Conservation (phyloP, 2,888 invertebrate species). For the Eucera pruinosa region DNA sequence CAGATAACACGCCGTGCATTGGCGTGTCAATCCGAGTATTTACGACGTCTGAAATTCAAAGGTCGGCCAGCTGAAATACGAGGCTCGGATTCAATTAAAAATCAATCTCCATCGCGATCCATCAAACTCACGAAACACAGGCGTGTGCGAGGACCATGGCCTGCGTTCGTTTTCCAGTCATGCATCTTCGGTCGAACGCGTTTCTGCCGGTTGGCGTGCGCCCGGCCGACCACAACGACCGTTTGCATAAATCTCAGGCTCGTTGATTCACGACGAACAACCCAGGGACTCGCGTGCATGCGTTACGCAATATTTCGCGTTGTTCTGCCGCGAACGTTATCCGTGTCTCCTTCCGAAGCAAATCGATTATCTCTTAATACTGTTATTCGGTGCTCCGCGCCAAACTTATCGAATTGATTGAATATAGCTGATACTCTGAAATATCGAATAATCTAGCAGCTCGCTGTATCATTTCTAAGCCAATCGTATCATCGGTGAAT, state of each 20-base stretch:
- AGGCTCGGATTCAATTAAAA: constrained; percentile 45
- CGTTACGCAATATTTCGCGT: constrained; percentile 55
- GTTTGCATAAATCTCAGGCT: constrained; percentile 65
- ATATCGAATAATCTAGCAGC: too few relatives aligned
- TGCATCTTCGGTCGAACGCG: constrained; percentile 46
- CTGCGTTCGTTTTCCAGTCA: constrained; percentile 30
- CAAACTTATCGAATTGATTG: too few relatives aligned
- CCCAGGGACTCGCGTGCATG: constrained; percentile 42
- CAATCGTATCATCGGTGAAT: too few relatives aligned
- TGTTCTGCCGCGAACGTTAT: constrained; percentile 8
- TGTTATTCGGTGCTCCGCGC: constrained; percentile 34
- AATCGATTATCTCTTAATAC: constrained; percentile 65
- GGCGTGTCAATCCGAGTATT: constrained; percentile 26
- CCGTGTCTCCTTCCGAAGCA: constrained; percentile 28
- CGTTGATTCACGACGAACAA: constrained; percentile 64
- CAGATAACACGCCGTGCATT: constrained; percentile 13
- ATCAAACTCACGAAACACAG: constrained; percentile 36
- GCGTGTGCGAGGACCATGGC: constrained; percentile 3
- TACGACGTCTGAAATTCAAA: constrained; percentile 18
- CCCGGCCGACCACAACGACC: constrained; percentile 31
- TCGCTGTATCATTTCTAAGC: too few relatives aligned
- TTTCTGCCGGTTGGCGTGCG: constrained; percentile 42
- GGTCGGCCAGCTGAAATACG: constrained; percentile 19
- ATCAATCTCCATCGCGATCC: constrained; percentile 46
- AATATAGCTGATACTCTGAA: too few relatives aligned